Conservation (phyloP, 2,888 invertebrate species). For the Patella depressa region DNA sequence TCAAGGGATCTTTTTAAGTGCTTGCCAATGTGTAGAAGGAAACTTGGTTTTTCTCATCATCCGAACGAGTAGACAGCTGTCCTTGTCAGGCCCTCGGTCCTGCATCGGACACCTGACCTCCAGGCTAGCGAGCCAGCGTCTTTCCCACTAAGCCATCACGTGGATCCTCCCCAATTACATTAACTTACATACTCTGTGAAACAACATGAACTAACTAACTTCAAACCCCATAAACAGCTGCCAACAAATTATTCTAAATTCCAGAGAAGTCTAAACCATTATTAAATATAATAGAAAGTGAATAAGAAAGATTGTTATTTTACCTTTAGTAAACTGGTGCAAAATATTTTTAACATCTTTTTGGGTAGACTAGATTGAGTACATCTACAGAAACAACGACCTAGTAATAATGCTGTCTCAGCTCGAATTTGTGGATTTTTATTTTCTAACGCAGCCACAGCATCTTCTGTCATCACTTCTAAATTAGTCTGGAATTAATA, state of each 20-base stretch:
- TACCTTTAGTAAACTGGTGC: slow-evolving; percentile 82
- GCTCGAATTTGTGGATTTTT: slow-evolving; percentile 72
- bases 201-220: too few relatives aligned
- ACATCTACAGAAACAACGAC: slow-evolving; percentile 86
- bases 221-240: too few relatives aligned
- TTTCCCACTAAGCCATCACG: too few relatives aligned
- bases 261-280: neutral
- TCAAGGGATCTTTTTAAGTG: too few relatives aligned
- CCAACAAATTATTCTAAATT: neutral
- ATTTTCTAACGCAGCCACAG: slow-evolving; percentile 84
- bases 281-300: neutral
- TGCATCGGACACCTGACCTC: too few relatives aligned
- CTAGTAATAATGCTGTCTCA: slow-evolving; percentile 81
- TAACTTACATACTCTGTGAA: too few relatives aligned
- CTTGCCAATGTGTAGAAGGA: too few relatives aligned
- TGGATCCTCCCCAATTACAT: too few relatives aligned
- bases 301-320: slow-evolving; percentile 26
- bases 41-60: too few relatives aligned
- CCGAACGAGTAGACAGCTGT: too few relatives aligned
- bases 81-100: too few relatives aligned
- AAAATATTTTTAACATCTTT: slow-evolving; percentile 88
- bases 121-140: too few relatives aligned
- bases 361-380: slow-evolving; percentile 86
- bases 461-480: slow-evolving; percentile 79
- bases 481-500: slow-evolving; percentile 77